These are phyloP conservation scores for Petrocephalus zakoni DNA, from an alignment of 2,113 vertebrate genomes.

Conservation along the genomic window DNA sequence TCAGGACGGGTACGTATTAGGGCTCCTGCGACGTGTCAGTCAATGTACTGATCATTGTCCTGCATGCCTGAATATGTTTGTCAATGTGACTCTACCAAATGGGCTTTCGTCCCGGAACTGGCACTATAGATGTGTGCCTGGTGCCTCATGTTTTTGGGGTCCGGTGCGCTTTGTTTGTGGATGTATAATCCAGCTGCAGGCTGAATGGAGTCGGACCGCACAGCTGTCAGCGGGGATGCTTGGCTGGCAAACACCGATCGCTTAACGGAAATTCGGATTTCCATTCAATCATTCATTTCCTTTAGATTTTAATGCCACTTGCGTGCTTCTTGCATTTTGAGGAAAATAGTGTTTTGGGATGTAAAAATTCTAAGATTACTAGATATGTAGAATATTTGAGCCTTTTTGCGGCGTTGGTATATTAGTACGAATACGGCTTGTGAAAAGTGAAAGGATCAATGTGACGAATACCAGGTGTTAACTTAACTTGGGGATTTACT, in stretches of 20 bases:
- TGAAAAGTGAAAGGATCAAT: not conserved
- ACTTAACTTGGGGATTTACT: not conserved
- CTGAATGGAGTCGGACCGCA: not conserved
- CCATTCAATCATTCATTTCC: not conserved
- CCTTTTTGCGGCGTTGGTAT: not conserved
- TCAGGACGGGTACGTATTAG: not conserved
- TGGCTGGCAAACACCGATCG: not conserved
- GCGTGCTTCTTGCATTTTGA: not conserved
- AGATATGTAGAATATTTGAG: not conserved
- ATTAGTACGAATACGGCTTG: not conserved
- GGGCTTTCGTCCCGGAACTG: not conserved
- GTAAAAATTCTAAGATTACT: not conserved
- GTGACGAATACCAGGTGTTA: not conserved
- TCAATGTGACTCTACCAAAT: not conserved
- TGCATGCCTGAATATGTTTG: not conserved
- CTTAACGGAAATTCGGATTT: not conserved
- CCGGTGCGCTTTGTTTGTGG: slow-evolving; percentile 18
- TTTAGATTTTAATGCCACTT: not conserved
- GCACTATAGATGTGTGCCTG: not conserved
- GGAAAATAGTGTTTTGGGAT: not conserved
- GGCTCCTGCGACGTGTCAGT: not conserved
- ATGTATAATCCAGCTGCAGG: not conserved
- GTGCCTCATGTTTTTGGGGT: not conserved
- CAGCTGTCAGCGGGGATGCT: not conserved
- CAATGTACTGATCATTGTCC: not conserved